These are phyloP conservation scores for Sapayoa aenigma DNA, from an alignment of 2,113 vertebrate species.

Conservation along the genomic window DNA sequence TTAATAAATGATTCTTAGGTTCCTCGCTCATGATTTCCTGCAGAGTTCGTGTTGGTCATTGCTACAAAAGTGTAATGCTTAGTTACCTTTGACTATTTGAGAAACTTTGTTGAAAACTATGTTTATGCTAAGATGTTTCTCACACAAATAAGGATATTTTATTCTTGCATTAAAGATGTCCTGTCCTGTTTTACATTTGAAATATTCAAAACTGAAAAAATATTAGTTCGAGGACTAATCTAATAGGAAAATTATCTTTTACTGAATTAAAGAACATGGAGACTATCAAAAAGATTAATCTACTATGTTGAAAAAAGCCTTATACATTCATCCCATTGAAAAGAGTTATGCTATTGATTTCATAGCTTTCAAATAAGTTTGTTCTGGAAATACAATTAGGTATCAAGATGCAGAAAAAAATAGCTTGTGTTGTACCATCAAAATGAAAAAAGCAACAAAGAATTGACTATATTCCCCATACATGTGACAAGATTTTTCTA, in stretches of 20 bases:
- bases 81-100: neutral
- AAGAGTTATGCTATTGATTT: constrained; percentile 30
- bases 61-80: too few species aligned
- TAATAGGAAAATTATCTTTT: constrained; percentile 50
- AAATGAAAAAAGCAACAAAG: constrained; percentile 28
- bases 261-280: constrained; percentile 28
- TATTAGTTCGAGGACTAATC: constrained; percentile 25
- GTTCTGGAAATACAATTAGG: neutral
- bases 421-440: constrained; percentile 4
- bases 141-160: neutral
- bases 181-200: neutral
- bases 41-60: too few species aligned
- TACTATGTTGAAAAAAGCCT: neutral
- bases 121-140: neutral
- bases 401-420: neutral
- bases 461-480: neutral
- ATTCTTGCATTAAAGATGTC: neutral
- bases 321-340: neutral
- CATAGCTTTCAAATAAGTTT: constrained; percentile 21
- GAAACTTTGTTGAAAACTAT: neutral
- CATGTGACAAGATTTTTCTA: constrained; percentile 30
- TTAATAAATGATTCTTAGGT: too few species aligned
- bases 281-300: constrained; percentile 50
- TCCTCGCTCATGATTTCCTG: too few species aligned
- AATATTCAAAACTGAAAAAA: neutral